Percentiles rank a stretch among this genome's conserved stretches.
Evolutionary conservation across 2,797 vertebrate genomes (phyloP).

Genomic region (Octomys mimax): DNA sequence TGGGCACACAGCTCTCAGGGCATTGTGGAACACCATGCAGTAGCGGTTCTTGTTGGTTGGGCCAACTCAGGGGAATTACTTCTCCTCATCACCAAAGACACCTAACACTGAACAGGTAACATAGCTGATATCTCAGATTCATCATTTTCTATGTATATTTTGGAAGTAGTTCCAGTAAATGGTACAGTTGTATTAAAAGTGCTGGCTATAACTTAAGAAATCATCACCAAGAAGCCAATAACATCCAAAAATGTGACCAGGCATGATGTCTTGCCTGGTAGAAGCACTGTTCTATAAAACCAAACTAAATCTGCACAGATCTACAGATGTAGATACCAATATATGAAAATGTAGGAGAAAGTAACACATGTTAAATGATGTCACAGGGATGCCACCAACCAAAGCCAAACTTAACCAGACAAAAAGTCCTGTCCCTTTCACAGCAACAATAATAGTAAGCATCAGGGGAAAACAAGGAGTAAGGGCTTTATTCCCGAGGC

Average conservation of each 20-base stretch:
- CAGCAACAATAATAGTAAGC: not conserved
- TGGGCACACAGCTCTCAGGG: not conserved
- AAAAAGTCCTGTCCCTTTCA: not conserved
- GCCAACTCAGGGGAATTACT: not conserved
- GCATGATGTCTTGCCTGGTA: not conserved
- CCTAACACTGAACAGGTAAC: not conserved
- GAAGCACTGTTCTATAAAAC: not conserved
- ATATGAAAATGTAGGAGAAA: not conserved
- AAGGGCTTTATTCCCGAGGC: not conserved
- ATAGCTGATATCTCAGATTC: not conserved
- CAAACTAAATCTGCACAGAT: not conserved
- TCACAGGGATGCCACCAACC: not conserved
- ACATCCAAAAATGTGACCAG: not conserved
- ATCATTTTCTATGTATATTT: not conserved
- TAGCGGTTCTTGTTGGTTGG: not conserved
- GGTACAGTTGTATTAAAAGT: conserved; percentile 12
- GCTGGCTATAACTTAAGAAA: not conserved
- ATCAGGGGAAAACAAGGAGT: not conserved
- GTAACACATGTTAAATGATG: not conserved
- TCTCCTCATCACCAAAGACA: not conserved
- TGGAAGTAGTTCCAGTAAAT: not conserved
- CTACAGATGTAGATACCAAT: not conserved
- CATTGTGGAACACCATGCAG: not conserved
- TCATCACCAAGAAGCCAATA: not conserved
- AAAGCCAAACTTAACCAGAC: not conserved